Percentiles rank a stretch among this genome's conserved stretches.
Evolutionary conservation across 2,888 invertebrate genomes (phyloP).

Genomic region (Drosophila ochracea): DNA sequence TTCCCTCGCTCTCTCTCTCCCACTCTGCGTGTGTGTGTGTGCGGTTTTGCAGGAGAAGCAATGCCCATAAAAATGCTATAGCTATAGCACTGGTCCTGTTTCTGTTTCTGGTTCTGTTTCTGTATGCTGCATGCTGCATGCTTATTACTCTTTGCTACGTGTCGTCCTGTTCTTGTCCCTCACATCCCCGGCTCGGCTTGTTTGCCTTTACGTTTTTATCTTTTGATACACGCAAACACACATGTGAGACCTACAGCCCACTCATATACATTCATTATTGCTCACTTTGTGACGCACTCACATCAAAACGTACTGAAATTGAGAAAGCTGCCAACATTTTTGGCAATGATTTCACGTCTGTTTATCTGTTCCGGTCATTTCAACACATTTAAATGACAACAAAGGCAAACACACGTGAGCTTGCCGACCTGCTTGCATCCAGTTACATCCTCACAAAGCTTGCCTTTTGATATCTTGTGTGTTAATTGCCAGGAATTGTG

Average conservation of each 20-base stretch:
- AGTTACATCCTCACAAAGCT: constrained; percentile 21
- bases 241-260: constrained; percentile 28
- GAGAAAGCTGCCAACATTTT: constrained; percentile 54
- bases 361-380: constrained; percentile 74
- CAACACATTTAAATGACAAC: constrained; percentile 71
- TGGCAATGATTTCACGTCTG: constrained; percentile 56
- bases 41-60: constrained; percentile 47
- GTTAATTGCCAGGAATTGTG: constrained; percentile 36
- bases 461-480: constrained; percentile 40
- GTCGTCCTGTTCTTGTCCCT: constrained; percentile 45
- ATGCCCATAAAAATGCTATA: constrained; percentile 50
- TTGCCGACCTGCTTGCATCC: constrained; percentile 22
- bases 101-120: constrained; percentile 32
- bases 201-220: constrained; percentile 78
- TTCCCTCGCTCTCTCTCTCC: constrained; percentile 8
- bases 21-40: constrained; percentile 7
- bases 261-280: constrained; percentile 54
- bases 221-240: constrained; percentile 73
- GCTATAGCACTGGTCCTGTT: constrained; percentile 27
- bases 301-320: constrained; percentile 40
- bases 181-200: constrained; percentile 42
- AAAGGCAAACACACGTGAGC: constrained; percentile 7
- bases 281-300: constrained; percentile 68
- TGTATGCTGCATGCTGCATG: constrained; percentile 77
- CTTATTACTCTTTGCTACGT: constrained; percentile 79